These are phyloP conservation scores for Ectemnius lituratus DNA, from an alignment of 2,888 invertebrate species.

Conservation along the genomic window DNA sequence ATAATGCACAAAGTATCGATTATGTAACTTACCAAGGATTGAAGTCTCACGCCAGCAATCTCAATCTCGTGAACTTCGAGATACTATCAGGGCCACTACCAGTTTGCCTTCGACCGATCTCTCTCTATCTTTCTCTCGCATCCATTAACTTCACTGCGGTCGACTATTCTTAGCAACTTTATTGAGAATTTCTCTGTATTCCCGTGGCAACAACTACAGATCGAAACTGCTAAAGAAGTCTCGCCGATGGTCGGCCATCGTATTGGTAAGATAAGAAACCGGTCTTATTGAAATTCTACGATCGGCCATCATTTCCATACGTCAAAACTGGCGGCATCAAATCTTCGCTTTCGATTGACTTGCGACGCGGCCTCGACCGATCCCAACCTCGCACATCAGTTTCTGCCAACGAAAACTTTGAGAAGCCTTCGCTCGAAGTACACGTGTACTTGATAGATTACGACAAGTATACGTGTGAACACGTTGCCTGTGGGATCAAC, in stretches of 20 bases:
- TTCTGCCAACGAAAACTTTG: not conserved
- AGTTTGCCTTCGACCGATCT: slow-evolving; percentile 25
- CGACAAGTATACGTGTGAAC: not conserved
- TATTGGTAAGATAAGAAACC: slow-evolving; percentile 18
- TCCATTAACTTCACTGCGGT: slow-evolving; percentile 21
- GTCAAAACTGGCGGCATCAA: slow-evolving; percentile 15
- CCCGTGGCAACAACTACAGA: not conserved
- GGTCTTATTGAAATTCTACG: slow-evolving; percentile 36
- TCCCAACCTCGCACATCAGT: not conserved
- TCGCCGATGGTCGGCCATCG: not conserved
- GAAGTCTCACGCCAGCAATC: not conserved
- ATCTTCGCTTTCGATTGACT: slow-evolving; percentile 7
- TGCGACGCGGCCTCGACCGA: not conserved
- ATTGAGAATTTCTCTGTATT: slow-evolving; percentile 15
- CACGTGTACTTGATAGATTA: not conserved
- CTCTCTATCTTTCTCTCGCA: not conserved
- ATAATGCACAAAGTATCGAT: not conserved
- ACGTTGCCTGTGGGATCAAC: slow-evolving; percentile 26
- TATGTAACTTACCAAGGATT: not conserved
- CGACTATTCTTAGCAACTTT: slow-evolving; percentile 19
- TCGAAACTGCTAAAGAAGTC: not conserved
- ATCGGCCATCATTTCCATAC: slow-evolving; percentile 26
- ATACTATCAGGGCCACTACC: slow-evolving; percentile 12
- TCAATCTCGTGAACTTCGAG: not conserved
- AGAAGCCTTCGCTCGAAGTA: not conserved